A percentile compares a stretch with the other conserved stretches of the same genome.
Evolutionary conservation across 1,140 invertebrate species (phyloP).

Genomic region (Dinothrombium tinctorium): DNA sequence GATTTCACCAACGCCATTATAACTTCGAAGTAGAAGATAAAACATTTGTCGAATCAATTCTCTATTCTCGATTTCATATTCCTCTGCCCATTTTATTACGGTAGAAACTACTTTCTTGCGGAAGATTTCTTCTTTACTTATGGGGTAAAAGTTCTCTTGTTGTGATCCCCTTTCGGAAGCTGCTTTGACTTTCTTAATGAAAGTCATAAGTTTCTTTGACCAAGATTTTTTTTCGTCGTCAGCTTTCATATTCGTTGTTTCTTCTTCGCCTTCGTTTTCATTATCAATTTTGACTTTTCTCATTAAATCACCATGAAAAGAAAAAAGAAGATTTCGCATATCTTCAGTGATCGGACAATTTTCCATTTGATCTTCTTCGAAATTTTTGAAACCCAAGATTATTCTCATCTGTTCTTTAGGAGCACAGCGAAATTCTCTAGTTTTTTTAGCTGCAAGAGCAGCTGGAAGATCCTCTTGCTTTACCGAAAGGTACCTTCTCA

Average conservation of each 20-base stretch:
- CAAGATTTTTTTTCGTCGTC: conserved; percentile 10
- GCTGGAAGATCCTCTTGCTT: conserved; percentile 95
- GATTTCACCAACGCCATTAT: conserved; percentile 83
- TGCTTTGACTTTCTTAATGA: conserved; percentile 18
- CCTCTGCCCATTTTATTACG: conserved; percentile 83
- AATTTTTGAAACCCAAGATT: conserved; percentile 59
- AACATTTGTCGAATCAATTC: conserved; percentile 97
- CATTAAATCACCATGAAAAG: conserved; percentile 56
- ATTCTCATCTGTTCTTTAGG: conserved; percentile 65
- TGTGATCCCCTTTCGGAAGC: conserved; percentile 11
- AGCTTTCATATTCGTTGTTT: conserved; percentile 13
- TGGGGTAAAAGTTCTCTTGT: conserved; percentile 13
- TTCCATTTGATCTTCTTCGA: conserved; percentile 52
- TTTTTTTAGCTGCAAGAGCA: conserved; percentile 90
- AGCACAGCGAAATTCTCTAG: conserved; percentile 91
- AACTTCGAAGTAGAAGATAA: conserved; percentile 76
- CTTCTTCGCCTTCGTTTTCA: conserved; percentile 43
- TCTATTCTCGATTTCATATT: conserved; percentile 73
- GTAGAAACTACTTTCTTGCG: conserved; percentile 81
- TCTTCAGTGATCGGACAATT: conserved; percentile 71
- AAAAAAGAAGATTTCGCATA: conserved; percentile 44
- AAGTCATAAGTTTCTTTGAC: conserved; percentile 15
- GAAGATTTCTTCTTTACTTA: conserved; percentile 45
- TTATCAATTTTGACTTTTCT: conserved; percentile 28
- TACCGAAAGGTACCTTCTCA: conserved; percentile 85